Base-by-base conservation (phyloP, 2,797 vertebrate genomes). In the Benthosema pterotum region DNA sequence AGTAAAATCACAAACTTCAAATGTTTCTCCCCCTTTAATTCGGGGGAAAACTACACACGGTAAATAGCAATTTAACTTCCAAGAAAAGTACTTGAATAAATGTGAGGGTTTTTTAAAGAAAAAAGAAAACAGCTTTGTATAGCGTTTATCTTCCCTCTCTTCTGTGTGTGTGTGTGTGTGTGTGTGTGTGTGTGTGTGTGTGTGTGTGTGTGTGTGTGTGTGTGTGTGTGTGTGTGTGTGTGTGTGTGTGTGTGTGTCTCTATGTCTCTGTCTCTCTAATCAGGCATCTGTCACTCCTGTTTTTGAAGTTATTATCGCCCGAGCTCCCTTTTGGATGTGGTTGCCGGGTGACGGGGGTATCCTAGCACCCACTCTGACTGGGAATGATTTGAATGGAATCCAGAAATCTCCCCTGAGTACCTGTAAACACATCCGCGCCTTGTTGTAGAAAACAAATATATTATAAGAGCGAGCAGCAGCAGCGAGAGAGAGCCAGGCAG, bases 221-320 rank as follows among this genome's bases (percentile, higher is more conserved):
- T 92, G 89, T 82, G 88, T 92, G 92, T 22, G 22, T 22, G 22
- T 22, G 22, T 22, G 22, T 22, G 22, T 91, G 91, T 93, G 91
- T 91, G 87, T 92, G 92, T 88, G 91, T 90, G 66, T 60, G 65
- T 59, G 32, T 49, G 45, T 62, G 63, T 52, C 58, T 74, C 69
- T 56, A 70, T 77, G 77, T 81, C 81, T 83, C 83, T 93, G 94
- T 94, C 94, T 95, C 96, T 96, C 95, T 98, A 97, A 99, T 98
- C 97, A 98, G 96, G 95, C 97, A 98, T 99, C 96, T 98, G 97
- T 97, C 96, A 97, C 96, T 98, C 95, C 95, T 88, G 92, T 98
- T 98, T 98, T 99, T 98, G 95, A 98, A 98, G 96, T 98, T 98
- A 99, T 99, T 99, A 99, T 98, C 96, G 93, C 95, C 94, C 93